Evolutionary conservation across 2,113 vertebrate genomes (phyloP).

Genomic region (Odocoileus virginianus): DNA sequence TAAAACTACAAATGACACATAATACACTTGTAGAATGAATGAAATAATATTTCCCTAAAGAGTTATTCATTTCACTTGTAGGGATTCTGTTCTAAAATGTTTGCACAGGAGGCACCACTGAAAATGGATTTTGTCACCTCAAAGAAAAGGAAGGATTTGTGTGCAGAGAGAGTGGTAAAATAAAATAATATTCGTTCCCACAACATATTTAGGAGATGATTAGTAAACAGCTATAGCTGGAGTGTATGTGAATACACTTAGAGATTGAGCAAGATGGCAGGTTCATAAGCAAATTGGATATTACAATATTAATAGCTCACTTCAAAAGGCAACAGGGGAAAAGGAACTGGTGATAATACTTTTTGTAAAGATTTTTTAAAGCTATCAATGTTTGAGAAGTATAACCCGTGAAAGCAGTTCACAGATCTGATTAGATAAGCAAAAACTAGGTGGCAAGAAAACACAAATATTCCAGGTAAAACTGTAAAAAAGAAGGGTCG

Average conservation of each 20-base stretch:
- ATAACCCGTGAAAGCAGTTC: neutral
- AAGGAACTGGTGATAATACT: neutral
- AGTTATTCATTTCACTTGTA: neutral
- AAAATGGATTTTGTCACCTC: neutral
- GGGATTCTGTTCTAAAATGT: neutral
- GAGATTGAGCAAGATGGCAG: neutral
- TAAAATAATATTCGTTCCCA: neutral
- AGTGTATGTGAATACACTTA: neutral
- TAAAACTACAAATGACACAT: neutral
- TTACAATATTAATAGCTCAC: neutral
- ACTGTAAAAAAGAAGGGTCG: neutral
- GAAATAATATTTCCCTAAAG: neutral
- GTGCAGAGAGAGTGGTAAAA: neutral
- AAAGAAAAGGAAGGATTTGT: neutral
- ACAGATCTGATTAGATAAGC: neutral
- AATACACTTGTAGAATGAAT: neutral
- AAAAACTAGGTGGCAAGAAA: neutral
- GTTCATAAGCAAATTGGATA: neutral
- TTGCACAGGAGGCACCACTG: neutral
- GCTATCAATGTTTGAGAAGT: neutral
- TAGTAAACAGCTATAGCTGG: neutral
- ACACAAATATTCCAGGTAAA: neutral
- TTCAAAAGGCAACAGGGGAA: neutral
- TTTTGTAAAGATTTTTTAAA: neutral
- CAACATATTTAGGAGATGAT: neutral